These are phyloP conservation scores for Dorcus parallelipipedus DNA, from an alignment of 2,888 invertebrate genomes.

Conservation along the genomic window DNA sequence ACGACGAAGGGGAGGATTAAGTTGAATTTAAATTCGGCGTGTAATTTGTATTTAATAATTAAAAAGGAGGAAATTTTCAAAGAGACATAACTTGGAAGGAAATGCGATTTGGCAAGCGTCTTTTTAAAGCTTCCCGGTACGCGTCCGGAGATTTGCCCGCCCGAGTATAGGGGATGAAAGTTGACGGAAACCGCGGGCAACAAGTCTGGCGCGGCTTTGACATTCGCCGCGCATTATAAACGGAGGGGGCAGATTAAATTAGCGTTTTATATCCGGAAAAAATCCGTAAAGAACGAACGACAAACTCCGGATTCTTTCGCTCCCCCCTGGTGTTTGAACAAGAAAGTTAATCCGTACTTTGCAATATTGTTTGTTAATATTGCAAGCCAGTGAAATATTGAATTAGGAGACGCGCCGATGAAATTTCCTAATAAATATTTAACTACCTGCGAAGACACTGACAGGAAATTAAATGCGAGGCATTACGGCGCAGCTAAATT, in stretches of 20 bases:
- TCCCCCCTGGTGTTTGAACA: conserved; percentile 27
- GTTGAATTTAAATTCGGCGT: too few species aligned
- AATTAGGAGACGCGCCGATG: conserved; percentile 1
- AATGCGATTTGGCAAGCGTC: conserved; percentile 12
- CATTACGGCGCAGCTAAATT: background rate
- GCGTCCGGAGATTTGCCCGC: conserved; percentile 15
- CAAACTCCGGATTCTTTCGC: conserved; percentile 26
- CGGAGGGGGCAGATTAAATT: conserved; percentile 44
- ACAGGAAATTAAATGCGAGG: background rate
- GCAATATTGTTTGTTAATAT: conserved; percentile 12
- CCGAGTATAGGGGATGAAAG: conserved; percentile 11
- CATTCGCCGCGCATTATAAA: conserved; percentile 42
- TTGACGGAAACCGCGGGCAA: conserved; percentile 41
- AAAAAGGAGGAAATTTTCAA: background rate
- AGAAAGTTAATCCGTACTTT: conserved; percentile 18
- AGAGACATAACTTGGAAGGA: background rate
- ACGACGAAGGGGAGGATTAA: too few species aligned
- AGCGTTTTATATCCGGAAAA: conserved; percentile 43
- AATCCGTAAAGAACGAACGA: conserved; percentile 34
- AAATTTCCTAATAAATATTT: conserved; percentile 1
- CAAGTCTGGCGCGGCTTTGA: conserved; percentile 40
- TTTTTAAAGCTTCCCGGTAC: conserved; percentile 14
- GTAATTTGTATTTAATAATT: too few species aligned
- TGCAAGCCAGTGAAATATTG: conserved; percentile 6
- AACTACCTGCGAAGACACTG: background rate